phyloP scores from a whole-genome alignment of 2,113 vertebrate genomes.

The Fulica atra region DNA sequence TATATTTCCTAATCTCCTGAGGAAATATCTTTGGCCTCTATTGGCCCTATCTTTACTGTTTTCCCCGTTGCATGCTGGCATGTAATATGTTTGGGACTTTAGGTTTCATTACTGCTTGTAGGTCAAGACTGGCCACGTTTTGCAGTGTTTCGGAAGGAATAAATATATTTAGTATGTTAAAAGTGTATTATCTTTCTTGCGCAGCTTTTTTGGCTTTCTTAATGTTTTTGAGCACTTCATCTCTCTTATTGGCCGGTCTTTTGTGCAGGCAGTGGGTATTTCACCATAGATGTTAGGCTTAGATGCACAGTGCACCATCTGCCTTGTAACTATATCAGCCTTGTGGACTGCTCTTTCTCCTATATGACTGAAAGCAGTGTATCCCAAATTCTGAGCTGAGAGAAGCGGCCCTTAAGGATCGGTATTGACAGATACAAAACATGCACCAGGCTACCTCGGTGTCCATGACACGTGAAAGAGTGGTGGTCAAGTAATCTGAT shows the following conservation, averaged over 20 bases:
- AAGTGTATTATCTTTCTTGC: constrained; percentile 56
- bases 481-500: not conserved
- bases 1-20: constrained; percentile 25
- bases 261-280: not conserved
- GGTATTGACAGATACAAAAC: not conserved
- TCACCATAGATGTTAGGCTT: not conserved
- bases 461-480: not conserved
- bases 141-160: constrained; percentile 66
- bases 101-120: constrained; percentile 62
- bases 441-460: not conserved
- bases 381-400: not conserved
- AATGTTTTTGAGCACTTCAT: not conserved
- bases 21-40: constrained; percentile 46
- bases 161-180: constrained; percentile 69
- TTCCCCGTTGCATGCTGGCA: constrained; percentile 63
- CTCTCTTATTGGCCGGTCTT: not conserved
- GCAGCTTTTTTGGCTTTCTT: not conserved
- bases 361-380: not conserved
- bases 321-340: not conserved
- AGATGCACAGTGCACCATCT: not conserved
- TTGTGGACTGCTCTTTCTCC: not conserved
- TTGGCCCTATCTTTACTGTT: constrained; percentile 23
- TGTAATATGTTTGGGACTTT: constrained; percentile 53
- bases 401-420: not conserved
- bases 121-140: constrained; percentile 47